Percentiles rank a stretch among this genome's conserved stretches.
phyloP scores from a whole-genome alignment of 2,888 invertebrate species.

The Neoscelio sp. region DNA sequence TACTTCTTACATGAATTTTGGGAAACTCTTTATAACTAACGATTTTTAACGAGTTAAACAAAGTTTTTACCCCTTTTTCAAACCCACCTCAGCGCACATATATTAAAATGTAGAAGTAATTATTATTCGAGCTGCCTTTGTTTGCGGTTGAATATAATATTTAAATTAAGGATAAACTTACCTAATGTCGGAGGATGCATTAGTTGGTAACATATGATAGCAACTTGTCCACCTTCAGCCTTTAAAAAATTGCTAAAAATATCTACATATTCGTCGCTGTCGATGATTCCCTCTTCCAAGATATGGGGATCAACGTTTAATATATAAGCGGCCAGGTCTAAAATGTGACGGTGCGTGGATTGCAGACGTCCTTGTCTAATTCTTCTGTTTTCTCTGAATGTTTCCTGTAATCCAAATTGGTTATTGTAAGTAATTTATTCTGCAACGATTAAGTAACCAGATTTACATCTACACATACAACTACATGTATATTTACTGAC shows the following conservation, averaged over 20 bases:
- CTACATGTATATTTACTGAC: too few relatives aligned
- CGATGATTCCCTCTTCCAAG: constrained; percentile 89
- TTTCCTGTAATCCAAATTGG: constrained; percentile 82
- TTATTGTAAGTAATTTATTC: not conserved
- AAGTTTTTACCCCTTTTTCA: too few relatives aligned
- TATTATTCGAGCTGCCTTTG: too few relatives aligned
- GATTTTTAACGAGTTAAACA: too few relatives aligned
- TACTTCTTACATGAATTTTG: too few relatives aligned
- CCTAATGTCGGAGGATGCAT: constrained; percentile 87
- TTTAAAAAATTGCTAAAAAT: constrained; percentile 86
- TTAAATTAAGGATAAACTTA: constrained; percentile 77
- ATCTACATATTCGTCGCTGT: constrained; percentile 87
- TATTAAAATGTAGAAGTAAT: too few relatives aligned
- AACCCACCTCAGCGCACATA: too few relatives aligned
- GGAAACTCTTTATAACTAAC: too few relatives aligned
- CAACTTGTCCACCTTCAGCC: constrained; percentile 86
- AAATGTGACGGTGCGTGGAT: constrained; percentile 86
- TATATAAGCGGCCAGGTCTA: constrained; percentile 87
- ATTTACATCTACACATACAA: too few relatives aligned
- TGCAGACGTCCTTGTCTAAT: constrained; percentile 83
- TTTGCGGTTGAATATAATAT: not conserved
- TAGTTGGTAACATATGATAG: constrained; percentile 88
- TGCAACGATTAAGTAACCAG: not conserved
- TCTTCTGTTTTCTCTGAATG: constrained; percentile 86
- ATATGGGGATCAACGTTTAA: constrained; percentile 84